Base-by-base conservation (phyloP, 2,113 vertebrate species). In the Tursiops truncatus region DNA sequence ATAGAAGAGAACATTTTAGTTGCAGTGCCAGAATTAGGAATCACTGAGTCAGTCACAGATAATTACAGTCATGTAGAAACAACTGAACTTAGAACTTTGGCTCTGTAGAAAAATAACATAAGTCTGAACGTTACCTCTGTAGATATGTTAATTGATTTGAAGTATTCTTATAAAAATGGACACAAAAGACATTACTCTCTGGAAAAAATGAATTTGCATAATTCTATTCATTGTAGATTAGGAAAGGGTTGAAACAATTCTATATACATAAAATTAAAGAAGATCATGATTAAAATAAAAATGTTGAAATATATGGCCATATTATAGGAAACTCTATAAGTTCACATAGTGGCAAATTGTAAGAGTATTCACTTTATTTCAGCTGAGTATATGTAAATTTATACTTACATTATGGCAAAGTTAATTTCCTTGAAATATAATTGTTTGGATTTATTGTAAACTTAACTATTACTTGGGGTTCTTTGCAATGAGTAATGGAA, bases 391-490 rank as follows among this genome's bases (percentile, higher is more conserved):
- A 6, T 71, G 2, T 68, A 91, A 36, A 70, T 62, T 9, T 92
- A 28, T 74, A 68, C 14, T 74, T 73, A 62, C 28, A 36, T 47
- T 70, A 80, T 63, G 12, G 33, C 76, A 88, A 21, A 36, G 20
- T 84, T 71, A 93, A 89, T 86, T 94, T 95, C n/a, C 67, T 95
- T 93, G 25, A 94, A 77, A 93, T 70, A 36, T 50, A 79, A 62
- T 88, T 73, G 6, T 95, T 74, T 67, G 9, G 10, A 31, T 93
- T 97, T 96, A 76, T 84, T 82, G 0, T 85, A 58, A 92, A 44
- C 11, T 50, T 80, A 96, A 88, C 15, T 68, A 53, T 76, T 85
- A 83, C 65, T 93, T 92, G 44, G 44, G 53, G 3, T 89, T 89
- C 23, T 91, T 96, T 94, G 15, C 3, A 50, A 23, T 17, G 23